phyloP scores from a whole-genome alignment of 2,888 invertebrate genomes.

The Perizoma flavofasciatum region DNA sequence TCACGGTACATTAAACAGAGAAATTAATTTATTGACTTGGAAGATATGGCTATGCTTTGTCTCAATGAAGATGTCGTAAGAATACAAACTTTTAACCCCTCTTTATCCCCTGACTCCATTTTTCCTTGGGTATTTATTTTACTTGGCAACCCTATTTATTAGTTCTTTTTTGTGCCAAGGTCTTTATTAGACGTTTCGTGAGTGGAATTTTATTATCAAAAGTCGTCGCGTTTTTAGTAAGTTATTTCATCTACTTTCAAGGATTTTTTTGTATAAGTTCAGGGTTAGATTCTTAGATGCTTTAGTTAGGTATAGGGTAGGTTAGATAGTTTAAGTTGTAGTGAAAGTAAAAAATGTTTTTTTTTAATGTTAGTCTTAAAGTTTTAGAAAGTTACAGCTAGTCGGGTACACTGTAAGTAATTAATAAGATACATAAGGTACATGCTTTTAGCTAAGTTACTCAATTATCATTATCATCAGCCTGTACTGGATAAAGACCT shows the following conservation, averaged over 20 bases:
- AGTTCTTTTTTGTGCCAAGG: slow-evolving; percentile 24
- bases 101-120: not conserved
- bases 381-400: too few species aligned
- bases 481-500: too few species aligned
- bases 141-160: slow-evolving; percentile 32
- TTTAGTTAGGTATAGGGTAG: too few species aligned
- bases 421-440: too few species aligned
- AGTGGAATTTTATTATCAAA: slow-evolving; percentile 18
- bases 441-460: too few species aligned
- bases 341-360: too few species aligned
- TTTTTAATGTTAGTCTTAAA: too few species aligned
- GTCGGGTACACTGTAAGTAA: too few species aligned
- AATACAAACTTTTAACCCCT: not conserved
- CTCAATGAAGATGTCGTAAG: slow-evolving; percentile 30
- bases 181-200: slow-evolving; percentile 24
- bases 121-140: slow-evolving; percentile 21
- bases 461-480: too few species aligned
- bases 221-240: slow-evolving; percentile 15
- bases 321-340: too few species aligned
- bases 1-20: slow-evolving; percentile 54
- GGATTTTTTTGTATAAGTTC: not conserved
- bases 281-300: not conserved
- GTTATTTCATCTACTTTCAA: not conserved
- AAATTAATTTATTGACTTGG: slow-evolving; percentile 55
- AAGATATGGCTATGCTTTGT: slow-evolving; percentile 47